phyloP scores from a whole-genome alignment of 1,140 invertebrate genomes.

The Arctopsyche grandis region DNA sequence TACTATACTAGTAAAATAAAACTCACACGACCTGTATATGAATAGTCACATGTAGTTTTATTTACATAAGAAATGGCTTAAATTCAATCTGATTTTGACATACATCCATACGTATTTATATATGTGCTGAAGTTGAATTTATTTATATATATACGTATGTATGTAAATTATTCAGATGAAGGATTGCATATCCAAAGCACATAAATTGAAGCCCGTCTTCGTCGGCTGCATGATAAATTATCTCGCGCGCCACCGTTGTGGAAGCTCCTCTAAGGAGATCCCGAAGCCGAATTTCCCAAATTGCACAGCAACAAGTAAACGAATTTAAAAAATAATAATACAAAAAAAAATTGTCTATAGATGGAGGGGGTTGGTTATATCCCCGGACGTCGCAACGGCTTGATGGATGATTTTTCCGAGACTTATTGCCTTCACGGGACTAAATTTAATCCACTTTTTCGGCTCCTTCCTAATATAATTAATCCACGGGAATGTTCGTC shows the following conservation, averaged over 20 bases:
- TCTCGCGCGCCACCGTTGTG: no score
- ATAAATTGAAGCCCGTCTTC: background rate
- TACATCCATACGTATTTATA: no score
- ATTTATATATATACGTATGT: no score
- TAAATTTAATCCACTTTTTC: conserved; percentile 4
- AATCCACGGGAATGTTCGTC: conserved; percentile 3
- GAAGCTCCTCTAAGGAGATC: background rate
- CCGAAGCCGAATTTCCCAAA: background rate
- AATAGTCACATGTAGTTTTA: no score
- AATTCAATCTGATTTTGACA: no score
- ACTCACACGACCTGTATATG: no score
- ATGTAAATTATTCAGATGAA: background rate
- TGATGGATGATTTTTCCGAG: conserved; percentile 8
- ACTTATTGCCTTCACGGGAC: background rate
- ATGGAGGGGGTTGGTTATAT: background rate
- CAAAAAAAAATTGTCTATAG: conserved; percentile 2
- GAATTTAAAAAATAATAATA: background rate
- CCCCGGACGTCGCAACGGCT: background rate
- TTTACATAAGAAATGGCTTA: no score
- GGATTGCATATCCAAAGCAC: background rate
- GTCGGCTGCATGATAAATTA: no score
- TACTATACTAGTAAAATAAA: no score
- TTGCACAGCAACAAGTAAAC: background rate
- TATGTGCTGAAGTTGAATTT: no score
- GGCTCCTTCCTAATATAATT: background rate